Conservation (phyloP, 2,888 invertebrate genomes). For the Lobophora halterata region DNA sequence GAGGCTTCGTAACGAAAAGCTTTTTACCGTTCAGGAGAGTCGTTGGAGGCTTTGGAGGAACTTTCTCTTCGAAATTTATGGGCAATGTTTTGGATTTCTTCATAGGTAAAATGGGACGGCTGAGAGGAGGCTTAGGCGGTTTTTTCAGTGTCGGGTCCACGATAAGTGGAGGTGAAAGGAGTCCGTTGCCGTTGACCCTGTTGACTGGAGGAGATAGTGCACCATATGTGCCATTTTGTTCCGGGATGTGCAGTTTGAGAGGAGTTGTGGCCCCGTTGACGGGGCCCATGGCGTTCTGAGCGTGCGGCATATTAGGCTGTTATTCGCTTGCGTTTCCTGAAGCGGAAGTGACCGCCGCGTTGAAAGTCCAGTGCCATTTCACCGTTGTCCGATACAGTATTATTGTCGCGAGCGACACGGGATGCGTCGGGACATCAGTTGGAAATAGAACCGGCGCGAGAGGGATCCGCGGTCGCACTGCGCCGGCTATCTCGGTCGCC, state of each 20-base stretch:
- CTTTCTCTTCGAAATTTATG: slow-evolving; percentile 66
- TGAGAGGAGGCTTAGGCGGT: slow-evolving; percentile 65
- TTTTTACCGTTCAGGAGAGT: slow-evolving; percentile 61
- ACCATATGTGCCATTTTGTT: slow-evolving; percentile 43
- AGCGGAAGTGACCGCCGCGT: slow-evolving; percentile 67
- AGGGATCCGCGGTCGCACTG: slow-evolving; percentile 74
- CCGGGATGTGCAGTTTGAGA: slow-evolving; percentile 64
- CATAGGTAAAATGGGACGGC: slow-evolving; percentile 64
- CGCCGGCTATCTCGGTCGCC: slow-evolving; percentile 77
- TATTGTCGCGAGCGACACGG: slow-evolving; percentile 63
- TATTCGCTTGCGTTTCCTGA: slow-evolving; percentile 65
- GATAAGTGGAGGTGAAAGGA: slow-evolving; percentile 61
- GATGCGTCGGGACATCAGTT: slow-evolving; percentile 69
- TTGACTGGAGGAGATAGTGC: slow-evolving; percentile 29
- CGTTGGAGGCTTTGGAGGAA: slow-evolving; percentile 53
- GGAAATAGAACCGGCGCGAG: slow-evolving; percentile 78
- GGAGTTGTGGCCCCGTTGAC: slow-evolving; percentile 41
- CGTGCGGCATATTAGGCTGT: slow-evolving; percentile 64
- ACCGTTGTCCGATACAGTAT: slow-evolving; percentile 61
- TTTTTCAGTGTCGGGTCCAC: slow-evolving; percentile 68
- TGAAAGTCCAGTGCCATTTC: slow-evolving; percentile 77
- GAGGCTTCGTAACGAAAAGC: slow-evolving; percentile 64
- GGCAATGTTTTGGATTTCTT: slow-evolving; percentile 74
- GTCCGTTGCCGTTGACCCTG: slow-evolving; percentile 55
- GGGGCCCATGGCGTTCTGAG: slow-evolving; percentile 38